Evolutionary conservation across 2,113 vertebrate species (phyloP), one percentile per base, ranked within the genome.

Genomic region (Oreotrochilus melanogaster): DNA sequence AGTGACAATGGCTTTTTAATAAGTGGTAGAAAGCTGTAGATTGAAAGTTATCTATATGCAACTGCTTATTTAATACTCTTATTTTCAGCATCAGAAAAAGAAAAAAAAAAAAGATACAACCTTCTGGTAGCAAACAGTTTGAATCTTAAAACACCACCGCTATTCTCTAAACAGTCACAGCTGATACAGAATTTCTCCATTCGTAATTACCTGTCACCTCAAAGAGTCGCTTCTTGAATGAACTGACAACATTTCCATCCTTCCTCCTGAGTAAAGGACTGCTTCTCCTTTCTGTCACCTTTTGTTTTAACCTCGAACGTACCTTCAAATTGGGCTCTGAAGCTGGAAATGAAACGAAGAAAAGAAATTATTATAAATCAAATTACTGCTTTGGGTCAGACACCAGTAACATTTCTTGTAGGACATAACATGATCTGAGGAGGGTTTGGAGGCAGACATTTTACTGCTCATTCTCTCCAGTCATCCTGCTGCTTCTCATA

Each of bases 261-360:
- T 99, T 99, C 96, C 99, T 98, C 96, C 99, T 99, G 70, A 99
- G 98, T 97, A 99, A 98, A 24, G 99, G 99, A 83, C 99, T 99
- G 97, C 99, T 99, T 97, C 99, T 98, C 95, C 99, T 98, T 97
- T 99, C 99, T 67, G 99, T 99, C 93, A 99, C 99, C 96, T 99
- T 99, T 96, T 99, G 99, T 98, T 99, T 99, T 98, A 99, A 99
- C 94, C 99, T 98, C 94, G 99, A 99, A 86, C 99, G 99, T 96
- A 99, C 98, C 98, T 99, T 99, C 98, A 99, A 98, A 98, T 99
- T 99, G 57, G 99, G 99, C 98, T 99, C 99, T 39, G 99, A 99
- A 83, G 99, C 99, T 99, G 97, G 75, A 98, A 95, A 96, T 74
- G 11, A 94, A 97, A 60, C 96, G 78, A 96, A 96, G 80, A 89